Base-by-base conservation (phyloP, 2,113 vertebrate species). In the Polyodon spathula region DNA sequence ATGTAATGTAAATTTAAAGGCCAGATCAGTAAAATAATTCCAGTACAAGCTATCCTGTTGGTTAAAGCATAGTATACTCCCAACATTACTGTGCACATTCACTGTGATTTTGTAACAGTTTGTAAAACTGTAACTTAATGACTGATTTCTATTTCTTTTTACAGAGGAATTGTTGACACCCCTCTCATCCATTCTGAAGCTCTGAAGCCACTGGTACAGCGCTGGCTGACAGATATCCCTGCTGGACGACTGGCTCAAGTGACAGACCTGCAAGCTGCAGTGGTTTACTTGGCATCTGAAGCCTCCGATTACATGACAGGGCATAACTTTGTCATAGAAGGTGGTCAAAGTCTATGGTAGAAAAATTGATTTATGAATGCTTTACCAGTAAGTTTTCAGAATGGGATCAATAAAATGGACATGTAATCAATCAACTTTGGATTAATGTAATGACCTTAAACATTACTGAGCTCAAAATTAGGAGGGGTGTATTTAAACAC, bases 281-380 rank as follows among this genome's bases (percentile, higher is more conserved):
- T 88, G 9, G 83, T 91, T 78, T 88, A 82, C 64, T 81, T 92
- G 88, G 88, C 89, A 81, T 89, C 81, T 4, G 89, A 92, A 64
- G 87, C 81, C 71, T 89, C 88, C 0, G 85, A 89, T 75, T 89
- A 90, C 78, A 86, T 90, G 88, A 92, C 90, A n/a, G 91, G 88
- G 74, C 91, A 92, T 71, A 93, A 91, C 77, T 89, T 92, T 88
- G 90, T 89, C 84, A 91, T 89, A 61, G 88, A 92, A 61, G 89
- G 86, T 16, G 89, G 89, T 68, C 90, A 92, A 83, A 89, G 88
- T 82, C 81, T 91, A 53, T 85, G 85, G 89, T 87, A 85, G 86
- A 75, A 62, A 37, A 75, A 71, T 73, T 76, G 77, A 68, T 74
- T 58, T 57, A 59, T 48, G 63, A 59, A 61, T 65, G 64, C 62